Evolutionary conservation across 2,113 vertebrate species (phyloP), one percentile per base, ranked within the genome.

Genomic region (Rhodinocichla rosea): DNA sequence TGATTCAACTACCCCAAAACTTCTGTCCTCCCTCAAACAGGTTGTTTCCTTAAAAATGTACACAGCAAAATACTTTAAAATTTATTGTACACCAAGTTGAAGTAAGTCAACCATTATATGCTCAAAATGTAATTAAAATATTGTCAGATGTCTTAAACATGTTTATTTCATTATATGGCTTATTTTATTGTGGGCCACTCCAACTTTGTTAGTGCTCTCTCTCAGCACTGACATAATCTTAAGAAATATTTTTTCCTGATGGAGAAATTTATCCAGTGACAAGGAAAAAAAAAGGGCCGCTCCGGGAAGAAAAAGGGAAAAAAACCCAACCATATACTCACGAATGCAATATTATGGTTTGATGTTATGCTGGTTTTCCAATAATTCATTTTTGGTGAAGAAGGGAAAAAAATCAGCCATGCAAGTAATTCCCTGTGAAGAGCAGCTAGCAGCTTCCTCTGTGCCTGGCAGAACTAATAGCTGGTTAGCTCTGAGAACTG

Each of bases 241-340:
- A 64, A 85, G 2, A 69, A 52, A 27, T 37, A 28, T 8, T 20
- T 56, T 50, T 69, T 83, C 39, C 44, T 33, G 7, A 55, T 8
- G 45, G 14, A 76, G 12, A 70, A 68, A 80, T 73, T 28, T 26
- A 73, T 50, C 26, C 47, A 63, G 4, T 2, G 5, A 24, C 33
- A 64, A 30, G 16, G 1, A 4, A 6, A 28, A 6, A 37, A 4
- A n/a, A 4, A 2, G 3, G 2, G 2, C 24, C 33, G 7, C 3
- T 78, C 21, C 17, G 57, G 2, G 52, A 20, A 40, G 10, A 45
- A 56, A 42, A 52, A 64, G n/a, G n/a, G 69, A 26, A 45, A 73
- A 70, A 50, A 27, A 26, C 23, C 4, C 10, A 68, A n/a, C 7
- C 11, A 53, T 47, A 60, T 11, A 33, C 4, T 52, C 20, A 47